A percentile compares a stretch with the other conserved stretches of the same genome.
These are phyloP conservation scores for Lobophora halterata DNA, from an alignment of 2,888 invertebrate genomes.

Conservation along the genomic window DNA sequence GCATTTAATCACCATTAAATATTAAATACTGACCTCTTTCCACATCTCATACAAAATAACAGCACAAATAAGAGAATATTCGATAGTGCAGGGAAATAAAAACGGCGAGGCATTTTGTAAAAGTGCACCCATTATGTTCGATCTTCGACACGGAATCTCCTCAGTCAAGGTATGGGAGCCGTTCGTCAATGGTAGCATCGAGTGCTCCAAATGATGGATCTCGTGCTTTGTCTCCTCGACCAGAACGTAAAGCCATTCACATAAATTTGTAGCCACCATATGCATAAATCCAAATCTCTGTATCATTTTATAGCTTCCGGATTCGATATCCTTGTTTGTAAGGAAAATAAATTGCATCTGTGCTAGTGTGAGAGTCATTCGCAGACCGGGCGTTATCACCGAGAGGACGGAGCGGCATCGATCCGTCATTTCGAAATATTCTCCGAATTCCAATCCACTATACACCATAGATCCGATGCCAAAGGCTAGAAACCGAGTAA, in stretches of 20 bases:
- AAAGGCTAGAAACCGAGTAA: slow-evolving; percentile 52
- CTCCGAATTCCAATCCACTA: slow-evolving; percentile 86
- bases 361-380: slow-evolving; percentile 91
- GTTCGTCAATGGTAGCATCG: slow-evolving; percentile 38
- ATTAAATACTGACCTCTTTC: slow-evolving; percentile 84
- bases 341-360: slow-evolving; percentile 97
- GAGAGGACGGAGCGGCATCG: slow-evolving; percentile 83
- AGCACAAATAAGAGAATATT: slow-evolving; percentile 94
- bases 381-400: slow-evolving; percentile 90
- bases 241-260: slow-evolving; percentile 94
- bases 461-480: slow-evolving; percentile 87
- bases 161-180: slow-evolving; percentile 41
- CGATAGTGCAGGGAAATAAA: slow-evolving; percentile 93
- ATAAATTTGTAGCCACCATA: slow-evolving; percentile 94
- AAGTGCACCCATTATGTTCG: slow-evolving; percentile 86
- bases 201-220: slow-evolving; percentile 85
- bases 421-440: slow-evolving; percentile 87
- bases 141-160: slow-evolving; percentile 73
- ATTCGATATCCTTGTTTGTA: slow-evolving; percentile 86
- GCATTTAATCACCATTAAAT: too few species aligned
- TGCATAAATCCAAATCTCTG: slow-evolving; percentile 96
- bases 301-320: slow-evolving; percentile 84
- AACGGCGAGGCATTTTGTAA: slow-evolving; percentile 88
- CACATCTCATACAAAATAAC: slow-evolving; percentile 95
- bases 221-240: slow-evolving; percentile 95